A percentile compares a stretch with the other conserved stretches of the same genome.
Evolutionary conservation across 2,797 vertebrate genomes (phyloP).

Genomic region (Phataginus tetradactyla): DNA sequence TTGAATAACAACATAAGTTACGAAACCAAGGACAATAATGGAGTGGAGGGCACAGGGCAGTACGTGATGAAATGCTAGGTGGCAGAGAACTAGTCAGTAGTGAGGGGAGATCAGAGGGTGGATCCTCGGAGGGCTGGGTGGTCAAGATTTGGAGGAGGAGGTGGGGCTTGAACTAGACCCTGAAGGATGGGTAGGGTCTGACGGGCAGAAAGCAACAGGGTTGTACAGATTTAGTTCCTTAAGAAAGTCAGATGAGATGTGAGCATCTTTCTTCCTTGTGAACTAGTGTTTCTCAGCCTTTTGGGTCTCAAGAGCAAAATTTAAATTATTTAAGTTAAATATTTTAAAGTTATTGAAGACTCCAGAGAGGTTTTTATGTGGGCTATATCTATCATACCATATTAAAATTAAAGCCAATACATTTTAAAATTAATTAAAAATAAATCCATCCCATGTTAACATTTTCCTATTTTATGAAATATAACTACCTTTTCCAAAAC

Average conservation of each 20-base stretch:
- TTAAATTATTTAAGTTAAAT: conserved; percentile 37
- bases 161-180: neutral
- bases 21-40: neutral
- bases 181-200: neutral
- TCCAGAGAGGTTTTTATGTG: neutral
- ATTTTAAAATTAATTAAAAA: conserved; percentile 39
- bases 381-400: neutral
- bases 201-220: neutral
- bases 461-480: conserved; percentile 9
- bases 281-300: conserved; percentile 40
- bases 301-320: neutral
- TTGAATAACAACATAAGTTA: conserved; percentile 52
- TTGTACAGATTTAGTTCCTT: neutral
- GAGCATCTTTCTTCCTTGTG: neutral
- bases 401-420: conserved; percentile 3
- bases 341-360: conserved; percentile 26
- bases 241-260: neutral
- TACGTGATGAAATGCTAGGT: neutral
- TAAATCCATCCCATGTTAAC: neutral
- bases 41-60: neutral
- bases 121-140: neutral
- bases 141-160: neutral
- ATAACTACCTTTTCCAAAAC: conserved; percentile 48
- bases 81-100: neutral
- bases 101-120: neutral